phyloP scores from a whole-genome alignment of 2,797 vertebrate species.

The Zalophus californianus region DNA sequence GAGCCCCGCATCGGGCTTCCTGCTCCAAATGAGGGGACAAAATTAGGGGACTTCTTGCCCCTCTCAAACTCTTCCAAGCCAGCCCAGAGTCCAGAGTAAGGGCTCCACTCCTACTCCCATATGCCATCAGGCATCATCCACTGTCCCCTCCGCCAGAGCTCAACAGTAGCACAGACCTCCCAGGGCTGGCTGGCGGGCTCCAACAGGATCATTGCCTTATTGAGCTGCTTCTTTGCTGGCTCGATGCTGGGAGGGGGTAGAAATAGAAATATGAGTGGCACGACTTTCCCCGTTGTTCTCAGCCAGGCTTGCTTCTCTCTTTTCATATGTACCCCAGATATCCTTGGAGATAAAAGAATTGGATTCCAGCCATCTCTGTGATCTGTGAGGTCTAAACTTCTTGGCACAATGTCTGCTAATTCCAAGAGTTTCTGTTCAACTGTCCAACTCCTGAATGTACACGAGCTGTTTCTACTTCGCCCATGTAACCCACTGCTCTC shows the following conservation, averaged over 20 bases:
- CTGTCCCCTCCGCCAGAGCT: neutral
- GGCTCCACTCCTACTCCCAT: neutral
- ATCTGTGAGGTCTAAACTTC: neutral
- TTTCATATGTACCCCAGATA: neutral
- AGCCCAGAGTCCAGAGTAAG: neutral
- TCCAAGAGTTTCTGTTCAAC: neutral
- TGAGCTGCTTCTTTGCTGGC: neutral
- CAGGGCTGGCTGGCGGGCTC: neutral
- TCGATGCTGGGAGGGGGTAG: neutral
- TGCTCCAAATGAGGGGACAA: neutral
- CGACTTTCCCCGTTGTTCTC: neutral
- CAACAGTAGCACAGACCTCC: neutral
- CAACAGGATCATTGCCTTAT: neutral
- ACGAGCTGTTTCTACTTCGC: accelerated
- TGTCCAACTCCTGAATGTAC: neutral
- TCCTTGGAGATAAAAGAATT: neutral
- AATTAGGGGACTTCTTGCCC: neutral
- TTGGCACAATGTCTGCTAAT: neutral
- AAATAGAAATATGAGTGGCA: neutral
- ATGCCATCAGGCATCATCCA: neutral
- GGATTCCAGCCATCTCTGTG: neutral
- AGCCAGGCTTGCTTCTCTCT: neutral
- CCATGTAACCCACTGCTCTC: accelerated
- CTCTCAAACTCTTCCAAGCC: neutral
- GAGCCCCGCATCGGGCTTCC: too few species aligned